Percentiles rank a stretch among this genome's conserved stretches.
These are phyloP conservation scores for Andrena flavipes DNA, from an alignment of 2,888 invertebrate genomes.

Conservation along the genomic window DNA sequence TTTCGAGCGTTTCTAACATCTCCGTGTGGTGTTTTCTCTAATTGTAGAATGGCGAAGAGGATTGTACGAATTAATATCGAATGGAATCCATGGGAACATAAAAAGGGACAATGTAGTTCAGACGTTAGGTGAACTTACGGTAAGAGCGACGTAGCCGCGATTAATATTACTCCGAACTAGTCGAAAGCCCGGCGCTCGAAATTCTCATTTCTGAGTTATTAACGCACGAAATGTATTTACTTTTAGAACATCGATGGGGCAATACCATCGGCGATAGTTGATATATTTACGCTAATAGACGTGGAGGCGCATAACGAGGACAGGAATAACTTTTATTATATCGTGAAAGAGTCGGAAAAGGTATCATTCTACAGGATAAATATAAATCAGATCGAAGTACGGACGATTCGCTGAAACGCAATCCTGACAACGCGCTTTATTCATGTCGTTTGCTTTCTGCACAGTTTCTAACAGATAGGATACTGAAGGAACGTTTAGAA, in stretches of 20 bases:
- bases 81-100: constrained; percentile 91
- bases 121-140: constrained; percentile 91
- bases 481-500: constrained; percentile 96
- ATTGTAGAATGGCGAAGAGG: constrained; percentile 89
- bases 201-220: no score
- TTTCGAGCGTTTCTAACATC: neutral
- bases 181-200: no score
- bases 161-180: no score
- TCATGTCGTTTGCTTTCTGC: constrained; percentile 68
- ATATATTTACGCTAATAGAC: constrained; percentile 94
- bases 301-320: constrained; percentile 92
- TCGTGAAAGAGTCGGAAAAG: constrained; percentile 92
- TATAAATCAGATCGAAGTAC: neutral
- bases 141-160: constrained; percentile 84
- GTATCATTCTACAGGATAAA: constrained; percentile 82
- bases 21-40: constrained; percentile 17
- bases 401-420: neutral
- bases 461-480: constrained; percentile 91
- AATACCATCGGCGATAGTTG: constrained; percentile 93
- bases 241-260: constrained; percentile 91
- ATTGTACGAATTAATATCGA: constrained; percentile 92
- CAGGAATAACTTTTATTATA: constrained; percentile 91
- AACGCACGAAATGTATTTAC: constrained; percentile 25
- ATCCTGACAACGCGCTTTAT: constrained; percentile 24
- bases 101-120: constrained; percentile 92